Percentiles rank a stretch among this genome's conserved stretches.
phyloP scores from a whole-genome alignment of 2,797 vertebrate species.

The Hyperoplus lanceolatus region DNA sequence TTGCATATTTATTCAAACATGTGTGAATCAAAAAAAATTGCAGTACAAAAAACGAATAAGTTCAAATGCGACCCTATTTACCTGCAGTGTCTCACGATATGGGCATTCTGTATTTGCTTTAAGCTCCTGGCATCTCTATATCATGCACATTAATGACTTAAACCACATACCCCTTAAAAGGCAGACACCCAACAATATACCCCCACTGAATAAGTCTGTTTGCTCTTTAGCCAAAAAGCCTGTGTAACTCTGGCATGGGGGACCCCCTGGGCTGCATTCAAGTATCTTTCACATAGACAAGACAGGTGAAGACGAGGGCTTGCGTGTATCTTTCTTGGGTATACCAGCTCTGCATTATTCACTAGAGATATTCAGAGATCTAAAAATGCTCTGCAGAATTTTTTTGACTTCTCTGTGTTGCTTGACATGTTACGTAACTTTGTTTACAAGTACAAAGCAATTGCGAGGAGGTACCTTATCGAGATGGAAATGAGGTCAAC shows the following conservation, averaged over 20 bases:
- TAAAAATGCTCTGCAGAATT: conserved; percentile 44
- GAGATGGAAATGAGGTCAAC: conserved; percentile 35
- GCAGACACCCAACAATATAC: conserved; percentile 45
- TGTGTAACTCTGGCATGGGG: conserved; percentile 25
- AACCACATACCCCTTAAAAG: conserved; percentile 43
- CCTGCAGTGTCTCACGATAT: too few relatives aligned
- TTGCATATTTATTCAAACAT: too few relatives aligned
- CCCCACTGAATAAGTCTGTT: conserved; percentile 42
- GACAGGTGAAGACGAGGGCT: conserved; percentile 26
- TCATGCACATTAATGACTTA: conserved; percentile 34
- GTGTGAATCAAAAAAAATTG: too few relatives aligned
- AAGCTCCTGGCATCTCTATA: too few relatives aligned
- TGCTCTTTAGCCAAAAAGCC: conserved; percentile 48
- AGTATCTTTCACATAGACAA: conserved; percentile 47
- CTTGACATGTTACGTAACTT: conserved; percentile 64
- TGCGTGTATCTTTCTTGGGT: conserved; percentile 35
- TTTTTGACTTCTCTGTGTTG: conserved; percentile 5
- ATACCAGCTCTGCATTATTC: conserved; percentile 69
- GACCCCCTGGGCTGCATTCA: conserved; percentile 17
- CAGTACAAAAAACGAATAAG: too few relatives aligned
- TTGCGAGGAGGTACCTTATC: conserved; percentile 29
- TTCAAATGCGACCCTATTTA: too few relatives aligned
- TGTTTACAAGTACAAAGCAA: conserved; percentile 58
- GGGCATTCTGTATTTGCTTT: too few relatives aligned
- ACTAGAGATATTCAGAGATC: conserved; percentile 42